Base-by-base conservation (phyloP, 2,888 invertebrate genomes). In the Pheosia tremula region DNA sequence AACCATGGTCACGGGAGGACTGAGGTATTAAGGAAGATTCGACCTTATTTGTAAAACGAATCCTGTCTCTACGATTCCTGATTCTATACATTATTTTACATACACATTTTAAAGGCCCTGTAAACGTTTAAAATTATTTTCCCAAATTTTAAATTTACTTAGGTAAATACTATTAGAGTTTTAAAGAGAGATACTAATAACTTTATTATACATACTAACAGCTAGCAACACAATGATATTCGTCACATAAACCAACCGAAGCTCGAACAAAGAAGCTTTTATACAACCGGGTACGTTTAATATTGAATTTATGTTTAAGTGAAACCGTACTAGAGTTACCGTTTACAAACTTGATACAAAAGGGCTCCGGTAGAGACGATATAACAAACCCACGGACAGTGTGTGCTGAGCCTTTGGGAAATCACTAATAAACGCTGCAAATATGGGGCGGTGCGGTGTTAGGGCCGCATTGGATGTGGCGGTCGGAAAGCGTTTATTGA, bases 341-440 rank as follows among this genome's bases (percentile, higher is more conserved):
- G 24, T 50, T 24, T 13, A 24, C 24, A 24, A 24, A 50, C 50
- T 50, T 8, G 24, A 24, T 4, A 50, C 50, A 50, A 50, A 50
- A 50, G 50, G 13, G 24, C 24, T 50, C 24, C 50, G 8, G 50
- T 50, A 50, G 50, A 50, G 50, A 50, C 50, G 24, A 50, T 50
- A 24, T 7, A 50, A 24, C 50, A 50, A 50, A 24, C 50, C 50
- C 50, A 24, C 24, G n/a, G 50, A 24, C 24, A 0, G 50, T 24
- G 50, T 50, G 50, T 10, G 24, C n/a, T 5, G 49, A 50, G 13
- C 50, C 50, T 50, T 50, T 50, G 50, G 50, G 50, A 50, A 50
- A 50, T 50, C 50, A 50, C 50, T 50, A 50, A 50, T 50, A 50
- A 50, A 50, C 50, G 50, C 50, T 7, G 50, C 50, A 24, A 50